Evolutionary conservation across 2,113 vertebrate genomes (phyloP), one percentile per base, ranked within the genome.

Genomic region (Thryonomys swinderianus): DNA sequence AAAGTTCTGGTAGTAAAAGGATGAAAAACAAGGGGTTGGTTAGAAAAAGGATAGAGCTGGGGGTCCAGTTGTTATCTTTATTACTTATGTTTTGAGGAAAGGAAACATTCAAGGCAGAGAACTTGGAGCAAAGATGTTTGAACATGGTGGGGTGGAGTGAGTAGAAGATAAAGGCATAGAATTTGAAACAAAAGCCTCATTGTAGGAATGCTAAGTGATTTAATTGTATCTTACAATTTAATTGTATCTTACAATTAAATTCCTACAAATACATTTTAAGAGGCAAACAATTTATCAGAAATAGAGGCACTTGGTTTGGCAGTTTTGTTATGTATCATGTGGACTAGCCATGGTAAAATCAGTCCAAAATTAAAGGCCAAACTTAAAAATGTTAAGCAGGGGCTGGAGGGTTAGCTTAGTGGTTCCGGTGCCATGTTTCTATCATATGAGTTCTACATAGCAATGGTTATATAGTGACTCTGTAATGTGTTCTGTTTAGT

Each of bases 321-420:
- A 81, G 12, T 85, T 57, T 21, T 86, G 7, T 91, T 32, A 0
- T 79, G 3, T 25, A 51, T 71, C 42, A 82, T 20, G 37, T 87
- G 3, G 27, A 88, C 32, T 11, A 48, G n/a, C 42, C 8, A 83
- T 95, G 76, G 73, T 64, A 81, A 96, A 90, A 53, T 3, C 16
- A 95, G 78, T 79, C 51, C 42, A 67, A 85, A 95, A 95, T 67
- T 91, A 93, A 95, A 96, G 85, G 71, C 12, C 37, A 73, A 74
- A 48, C 34, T 73, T 0, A 0, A 53, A 83, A 48, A 0, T 5
- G 20, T 62, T n/a, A n/a, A n/a, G n/a, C n/a, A n/a, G n/a, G n/a
- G n/a, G n/a, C n/a, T n/a, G n/a, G n/a, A n/a, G n/a, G n/a, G n/a
- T n/a, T n/a, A n/a, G n/a, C n/a, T n/a, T n/a, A n/a, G n/a, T n/a